A percentile compares a stretch with the other conserved stretches of the same genome.
phyloP scores from a whole-genome alignment of 2,113 vertebrate species.

The Psammodynastes pulverulentus region DNA sequence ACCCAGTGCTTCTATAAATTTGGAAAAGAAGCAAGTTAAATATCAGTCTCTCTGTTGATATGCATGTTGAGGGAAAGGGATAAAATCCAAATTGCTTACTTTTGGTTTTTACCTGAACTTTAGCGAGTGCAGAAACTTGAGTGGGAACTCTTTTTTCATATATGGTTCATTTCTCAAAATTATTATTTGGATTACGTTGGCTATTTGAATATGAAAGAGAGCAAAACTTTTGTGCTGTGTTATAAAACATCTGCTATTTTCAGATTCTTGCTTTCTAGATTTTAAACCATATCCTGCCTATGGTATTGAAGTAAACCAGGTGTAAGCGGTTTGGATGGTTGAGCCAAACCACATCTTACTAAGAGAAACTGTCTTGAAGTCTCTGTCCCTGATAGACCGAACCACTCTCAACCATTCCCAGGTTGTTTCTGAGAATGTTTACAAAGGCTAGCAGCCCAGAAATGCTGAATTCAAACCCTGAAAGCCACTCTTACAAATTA shows the following conservation, averaged over 20 bases:
- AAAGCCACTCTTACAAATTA: slow-evolving; percentile 57
- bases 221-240: slow-evolving; percentile 24
- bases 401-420: slow-evolving; percentile 54
- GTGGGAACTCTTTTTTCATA: not conserved
- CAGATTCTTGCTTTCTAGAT: slow-evolving; percentile 53
- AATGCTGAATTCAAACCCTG: slow-evolving; percentile 59
- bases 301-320: slow-evolving; percentile 70
- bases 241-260: slow-evolving; percentile 67
- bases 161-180: slow-evolving; percentile 52
- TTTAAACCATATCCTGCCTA: slow-evolving; percentile 69
- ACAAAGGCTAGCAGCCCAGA: slow-evolving; percentile 69
- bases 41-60: not conserved
- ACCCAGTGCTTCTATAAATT: not conserved
- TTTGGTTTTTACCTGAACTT: not conserved
- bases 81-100: not conserved
- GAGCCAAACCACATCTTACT: slow-evolving; percentile 75
- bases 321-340: slow-evolving; percentile 72
- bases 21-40: not conserved
- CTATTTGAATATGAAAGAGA: slow-evolving; percentile 47
- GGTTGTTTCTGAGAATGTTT: slow-evolving; percentile 61
- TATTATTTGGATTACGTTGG: slow-evolving; percentile 62
- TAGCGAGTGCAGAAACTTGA: slow-evolving; percentile 16
- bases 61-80: not conserved
- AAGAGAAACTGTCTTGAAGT: slow-evolving; percentile 63
- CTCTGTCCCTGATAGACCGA: slow-evolving; percentile 58